phyloP scores from a whole-genome alignment of 2,888 invertebrate genomes.

The Epistrophe eligans region DNA sequence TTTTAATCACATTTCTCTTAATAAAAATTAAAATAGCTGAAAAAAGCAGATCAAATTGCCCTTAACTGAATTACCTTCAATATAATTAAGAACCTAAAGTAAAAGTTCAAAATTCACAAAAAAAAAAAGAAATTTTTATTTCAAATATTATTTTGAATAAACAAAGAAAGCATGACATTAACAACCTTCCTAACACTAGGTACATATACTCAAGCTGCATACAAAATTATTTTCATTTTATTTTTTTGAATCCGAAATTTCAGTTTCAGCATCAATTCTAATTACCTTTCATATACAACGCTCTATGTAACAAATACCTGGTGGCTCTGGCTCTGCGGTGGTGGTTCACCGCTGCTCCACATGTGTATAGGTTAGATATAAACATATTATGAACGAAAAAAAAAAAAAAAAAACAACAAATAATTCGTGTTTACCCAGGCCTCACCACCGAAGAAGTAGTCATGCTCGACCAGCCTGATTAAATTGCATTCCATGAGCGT shows the following conservation, averaged over 20 bases:
- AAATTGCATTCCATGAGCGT: constrained; percentile 57
- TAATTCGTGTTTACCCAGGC: constrained; percentile 52
- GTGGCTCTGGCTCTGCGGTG: background rate
- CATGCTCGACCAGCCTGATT: constrained; percentile 73
- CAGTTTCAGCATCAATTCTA: constrained; percentile 42
- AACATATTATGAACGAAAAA: constrained; percentile 23
- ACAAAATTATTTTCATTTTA: background rate
- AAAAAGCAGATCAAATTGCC: no score
- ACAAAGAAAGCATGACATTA: constrained; percentile 22
- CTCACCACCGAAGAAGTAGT: constrained; percentile 23
- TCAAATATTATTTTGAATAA: background rate
- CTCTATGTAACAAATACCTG: background rate
- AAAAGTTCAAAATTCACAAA: background rate
- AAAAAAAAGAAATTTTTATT: background rate
- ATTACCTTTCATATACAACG: constrained; percentile 7
- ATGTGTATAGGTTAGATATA: background rate
- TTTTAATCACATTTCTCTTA: no score
- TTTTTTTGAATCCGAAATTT: constrained; percentile 1
- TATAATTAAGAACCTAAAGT: background rate
- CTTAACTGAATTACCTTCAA: no score
- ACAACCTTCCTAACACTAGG: background rate
- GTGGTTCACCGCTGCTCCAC: constrained; percentile 11
- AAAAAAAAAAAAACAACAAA: constrained; percentile 36
- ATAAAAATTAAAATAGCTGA: no score
- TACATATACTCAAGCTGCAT: constrained; percentile 13